Base-by-base conservation (phyloP, 2,888 invertebrate genomes). In the Auanema sp. region DNA sequence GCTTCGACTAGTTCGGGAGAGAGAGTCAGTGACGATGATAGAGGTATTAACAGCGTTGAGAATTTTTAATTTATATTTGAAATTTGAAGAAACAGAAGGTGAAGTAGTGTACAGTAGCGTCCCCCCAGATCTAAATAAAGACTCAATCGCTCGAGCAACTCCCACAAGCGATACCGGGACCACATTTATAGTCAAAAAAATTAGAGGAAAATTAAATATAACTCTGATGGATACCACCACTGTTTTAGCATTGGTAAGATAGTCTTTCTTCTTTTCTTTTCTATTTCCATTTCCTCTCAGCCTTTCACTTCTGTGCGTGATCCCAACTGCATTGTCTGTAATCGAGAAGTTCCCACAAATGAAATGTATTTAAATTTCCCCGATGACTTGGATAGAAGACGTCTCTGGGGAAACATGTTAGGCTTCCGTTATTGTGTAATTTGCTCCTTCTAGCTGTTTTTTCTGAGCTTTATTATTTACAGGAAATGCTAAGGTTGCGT, bases 291-390 rank as follows among this genome's bases (percentile, higher is more conserved):
- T 21, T 44, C 2, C 16, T 59, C 55, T 42, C 49, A 61, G 21
- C 47, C 47, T 16, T 64, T 66, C 58, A 61, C 60, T 5, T 59
- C 51, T 6, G 43, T 64, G 33, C 64, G 60, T 1, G 64, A 70
- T 23, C 61, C 60, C 16, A 59, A 58, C 0, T 77, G 77, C 50
- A 66, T 72, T 4, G 75, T 69, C 6, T 77, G 77, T 54, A 51
- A 60, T 14, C 65, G 77, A 5, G 21, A 23, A 23, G 72, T 77
- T 43, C 67, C 60, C n/a, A 16, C 50, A 1, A 69, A 68, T 1
- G 77, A 77, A 58, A 69, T 77, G 68, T 73, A 71, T 60, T 56
- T 77, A 56, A 74, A 75, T 51, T 72, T 75, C 42, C 77, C 77
- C 12, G 71, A 72, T n/a, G 73, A 75, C 47, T 53, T 74, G 50